These are phyloP conservation scores for Knipowitschia caucasica DNA, from an alignment of 2,797 vertebrate species.

Conservation along the genomic window DNA sequence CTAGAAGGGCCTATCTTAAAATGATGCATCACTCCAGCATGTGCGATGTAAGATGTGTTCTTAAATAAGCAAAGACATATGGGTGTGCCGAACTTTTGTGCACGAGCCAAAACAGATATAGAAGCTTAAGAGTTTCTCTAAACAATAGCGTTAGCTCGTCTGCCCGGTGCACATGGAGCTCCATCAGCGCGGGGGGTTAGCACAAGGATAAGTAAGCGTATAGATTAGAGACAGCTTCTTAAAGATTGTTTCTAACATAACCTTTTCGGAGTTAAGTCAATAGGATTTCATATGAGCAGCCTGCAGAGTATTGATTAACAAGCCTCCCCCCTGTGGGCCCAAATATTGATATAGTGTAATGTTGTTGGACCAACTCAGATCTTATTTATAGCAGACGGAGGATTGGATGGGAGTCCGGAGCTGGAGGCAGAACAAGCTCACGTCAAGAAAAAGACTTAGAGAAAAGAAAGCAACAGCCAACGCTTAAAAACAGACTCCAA, in stretches of 20 bases:
- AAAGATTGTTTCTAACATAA: conserved; percentile 12
- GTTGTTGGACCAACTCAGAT: not conserved
- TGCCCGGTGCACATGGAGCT: not conserved
- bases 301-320: conserved; percentile 1
- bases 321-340: not conserved
- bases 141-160: too few species aligned
- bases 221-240: not conserved
- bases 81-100: too few species aligned
- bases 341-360: not conserved
- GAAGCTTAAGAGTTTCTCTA: too few species aligned
- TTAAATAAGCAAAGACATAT: too few species aligned
- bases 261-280: not conserved
- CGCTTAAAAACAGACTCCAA: not conserved
- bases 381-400: conserved; percentile 1
- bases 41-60: too few species aligned
- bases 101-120: too few species aligned
- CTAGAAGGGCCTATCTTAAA: too few species aligned
- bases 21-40: too few species aligned
- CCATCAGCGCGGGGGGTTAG: not conserved
- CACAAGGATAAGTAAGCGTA: not conserved
- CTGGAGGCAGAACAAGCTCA: not conserved
- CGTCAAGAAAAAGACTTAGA: conserved; percentile 5
- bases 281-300: not conserved
- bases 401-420: not conserved
- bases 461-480: not conserved